A percentile compares a stretch with the other conserved stretches of the same genome.
Conservation (phyloP, 2,797 vertebrate species). For the Okamejei kenojei region DNA sequence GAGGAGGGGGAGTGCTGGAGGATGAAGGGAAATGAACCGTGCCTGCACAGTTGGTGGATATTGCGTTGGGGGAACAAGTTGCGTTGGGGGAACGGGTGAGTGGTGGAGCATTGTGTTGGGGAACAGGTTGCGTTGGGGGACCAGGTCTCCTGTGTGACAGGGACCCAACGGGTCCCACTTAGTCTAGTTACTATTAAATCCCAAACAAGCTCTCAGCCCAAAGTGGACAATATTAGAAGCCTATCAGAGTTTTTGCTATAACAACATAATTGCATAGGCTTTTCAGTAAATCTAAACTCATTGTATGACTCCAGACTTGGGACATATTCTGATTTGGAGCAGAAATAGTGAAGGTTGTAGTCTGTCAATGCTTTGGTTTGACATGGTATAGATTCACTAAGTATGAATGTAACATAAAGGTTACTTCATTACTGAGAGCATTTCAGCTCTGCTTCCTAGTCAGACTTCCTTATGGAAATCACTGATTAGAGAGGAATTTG, state of each 20-base stretch:
- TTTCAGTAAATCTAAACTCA: neutral
- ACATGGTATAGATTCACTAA: neutral
- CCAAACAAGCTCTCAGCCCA: neutral
- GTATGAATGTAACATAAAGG: neutral
- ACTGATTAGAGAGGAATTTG: neutral
- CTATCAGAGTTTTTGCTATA: neutral
- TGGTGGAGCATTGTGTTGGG: too few species aligned
- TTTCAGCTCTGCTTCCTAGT: neutral
- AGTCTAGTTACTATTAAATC: too few species aligned
- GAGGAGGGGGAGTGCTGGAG: too few species aligned
- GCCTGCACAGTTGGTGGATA: too few species aligned
- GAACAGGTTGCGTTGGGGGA: too few species aligned
- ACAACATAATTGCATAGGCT: neutral
- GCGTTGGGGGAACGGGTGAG: too few species aligned
- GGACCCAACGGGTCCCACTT: too few species aligned
- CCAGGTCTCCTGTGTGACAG: too few species aligned
- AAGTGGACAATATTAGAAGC: neutral
- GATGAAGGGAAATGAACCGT: too few species aligned
- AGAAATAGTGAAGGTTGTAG: neutral
- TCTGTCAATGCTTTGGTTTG: neutral
- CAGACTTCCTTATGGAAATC: neutral
- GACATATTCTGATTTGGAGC: neutral
- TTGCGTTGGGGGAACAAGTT: too few species aligned
- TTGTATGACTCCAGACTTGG: neutral
- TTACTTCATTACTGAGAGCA: neutral